Percentiles rank a stretch among this genome's conserved stretches.
Conservation (phyloP, 2,888 invertebrate species). For the Drosophila mimetica region DNA sequence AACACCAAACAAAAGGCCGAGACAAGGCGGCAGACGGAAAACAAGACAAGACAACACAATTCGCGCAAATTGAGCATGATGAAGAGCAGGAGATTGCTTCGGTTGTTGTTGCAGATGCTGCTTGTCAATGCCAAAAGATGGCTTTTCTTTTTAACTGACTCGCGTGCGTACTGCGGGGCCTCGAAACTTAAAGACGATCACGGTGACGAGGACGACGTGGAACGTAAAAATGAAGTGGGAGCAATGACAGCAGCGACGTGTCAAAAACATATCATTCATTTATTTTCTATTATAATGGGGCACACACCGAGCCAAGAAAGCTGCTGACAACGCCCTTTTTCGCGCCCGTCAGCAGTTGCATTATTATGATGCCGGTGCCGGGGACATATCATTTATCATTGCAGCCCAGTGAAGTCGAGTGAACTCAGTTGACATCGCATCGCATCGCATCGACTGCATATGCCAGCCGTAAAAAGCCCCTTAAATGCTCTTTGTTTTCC, state of each 20-base stretch:
- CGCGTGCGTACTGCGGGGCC: constrained; percentile 27
- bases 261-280: constrained; percentile 80
- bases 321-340: constrained; percentile 40
- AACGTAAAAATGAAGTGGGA: constrained; percentile 64
- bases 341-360: constrained; percentile 72
- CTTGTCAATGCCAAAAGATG: constrained; percentile 72
- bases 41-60: constrained; percentile 73
- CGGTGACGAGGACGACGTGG: constrained; percentile 37
- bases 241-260: constrained; percentile 72
- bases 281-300: constrained; percentile 76
- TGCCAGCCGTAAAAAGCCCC: constrained; percentile 51
- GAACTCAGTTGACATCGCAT: constrained; percentile 67
- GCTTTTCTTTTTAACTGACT: constrained; percentile 57
- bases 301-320: constrained; percentile 20
- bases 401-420: constrained; percentile 67
- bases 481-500: constrained; percentile 45
- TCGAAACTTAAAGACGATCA: constrained; percentile 60
- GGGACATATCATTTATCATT: constrained; percentile 74
- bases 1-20: constrained; percentile 46
- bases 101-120: constrained; percentile 33
- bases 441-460: constrained; percentile 56
- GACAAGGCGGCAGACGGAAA: constrained; percentile 52
- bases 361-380: constrained; percentile 56
- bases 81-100: constrained; percentile 60
- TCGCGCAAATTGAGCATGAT: constrained; percentile 79